These are phyloP conservation scores for Neodiprion virginianus DNA, from an alignment of 1,140 invertebrate species.

Conservation along the genomic window DNA sequence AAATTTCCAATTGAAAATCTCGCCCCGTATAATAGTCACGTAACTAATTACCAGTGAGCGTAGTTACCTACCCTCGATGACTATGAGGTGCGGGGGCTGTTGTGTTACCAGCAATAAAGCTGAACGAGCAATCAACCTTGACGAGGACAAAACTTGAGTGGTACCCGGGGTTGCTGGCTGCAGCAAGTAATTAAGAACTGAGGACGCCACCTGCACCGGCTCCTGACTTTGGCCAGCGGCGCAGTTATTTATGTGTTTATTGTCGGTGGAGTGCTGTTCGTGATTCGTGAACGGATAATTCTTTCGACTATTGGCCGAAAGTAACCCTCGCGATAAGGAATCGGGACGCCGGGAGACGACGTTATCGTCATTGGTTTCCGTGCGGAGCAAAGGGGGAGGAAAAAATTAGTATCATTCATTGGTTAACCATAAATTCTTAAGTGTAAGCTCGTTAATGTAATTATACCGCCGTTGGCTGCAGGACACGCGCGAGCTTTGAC, in stretches of 20 bases:
- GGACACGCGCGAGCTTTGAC: not conserved
- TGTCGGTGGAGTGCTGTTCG: not conserved
- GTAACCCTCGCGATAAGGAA: no score
- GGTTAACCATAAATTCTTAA: not conserved
- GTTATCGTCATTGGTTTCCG: no score
- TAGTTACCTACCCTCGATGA: not conserved
- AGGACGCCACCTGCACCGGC: not conserved
- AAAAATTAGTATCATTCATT: not conserved
- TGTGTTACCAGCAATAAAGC: not conserved
- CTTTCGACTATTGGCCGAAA: no score
- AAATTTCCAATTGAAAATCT: not conserved
- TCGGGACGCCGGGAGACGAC: no score
- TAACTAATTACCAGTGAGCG: not conserved
- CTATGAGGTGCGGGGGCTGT: not conserved
- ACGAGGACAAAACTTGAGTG: constrained; percentile 1
- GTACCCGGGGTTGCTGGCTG: not conserved
- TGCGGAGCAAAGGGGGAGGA: no score
- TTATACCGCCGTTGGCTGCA: not conserved
- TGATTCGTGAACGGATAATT: not conserved
- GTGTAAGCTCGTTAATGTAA: constrained; percentile 1
- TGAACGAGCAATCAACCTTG: constrained; percentile 3
- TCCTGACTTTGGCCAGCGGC: not conserved
- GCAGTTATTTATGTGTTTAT: not conserved
- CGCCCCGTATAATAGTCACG: not conserved
- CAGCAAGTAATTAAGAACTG: not conserved